A percentile compares a stretch with the other conserved stretches of the same genome.
Evolutionary conservation across 2,888 invertebrate species (phyloP).

Genomic region (Chloroclystis v-ata): DNA sequence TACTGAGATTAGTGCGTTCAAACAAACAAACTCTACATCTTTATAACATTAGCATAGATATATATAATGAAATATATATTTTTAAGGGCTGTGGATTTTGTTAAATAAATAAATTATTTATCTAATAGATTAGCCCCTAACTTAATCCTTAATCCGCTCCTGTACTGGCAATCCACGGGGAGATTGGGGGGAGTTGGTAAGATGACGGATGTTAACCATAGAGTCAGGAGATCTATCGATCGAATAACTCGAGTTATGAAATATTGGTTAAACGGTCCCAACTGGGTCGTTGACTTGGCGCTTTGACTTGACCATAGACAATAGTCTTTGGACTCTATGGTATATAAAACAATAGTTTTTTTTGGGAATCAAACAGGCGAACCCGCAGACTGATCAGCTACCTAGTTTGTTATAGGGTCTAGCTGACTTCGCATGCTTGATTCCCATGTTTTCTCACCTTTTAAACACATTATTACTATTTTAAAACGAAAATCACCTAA

Average conservation of each 20-base stretch:
- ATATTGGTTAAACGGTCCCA: slow-evolving; percentile 20
- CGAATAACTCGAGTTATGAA: slow-evolving; percentile 19
- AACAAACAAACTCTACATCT: too few species aligned
- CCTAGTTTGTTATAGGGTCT: too few species aligned
- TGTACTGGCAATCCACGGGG: slow-evolving; percentile 8
- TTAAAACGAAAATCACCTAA: too few species aligned
- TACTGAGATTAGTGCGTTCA: too few species aligned
- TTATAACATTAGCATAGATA: too few species aligned
- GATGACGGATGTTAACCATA: slow-evolving; percentile 20
- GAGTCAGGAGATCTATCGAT: slow-evolving; percentile 22
- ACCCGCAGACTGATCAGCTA: too few species aligned
- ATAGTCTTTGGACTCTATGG: not conserved
- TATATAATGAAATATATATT: too few species aligned
- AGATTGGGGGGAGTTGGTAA: slow-evolving; percentile 13
- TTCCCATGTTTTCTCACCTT: too few species aligned
- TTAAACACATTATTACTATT: too few species aligned
- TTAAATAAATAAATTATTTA: too few species aligned
- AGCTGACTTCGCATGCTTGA: too few species aligned
- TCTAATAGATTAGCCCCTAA: not conserved
- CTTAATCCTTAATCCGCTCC: slow-evolving; percentile 6
- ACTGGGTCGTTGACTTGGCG: slow-evolving; percentile 19
- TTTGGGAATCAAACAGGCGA: not conserved
- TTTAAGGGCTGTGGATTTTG: too few species aligned
- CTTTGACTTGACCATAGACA: not conserved
- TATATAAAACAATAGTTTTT: not conserved